These are phyloP conservation scores for Temnothorax curvispinosus DNA, from an alignment of 1,140 invertebrate genomes.

Conservation along the genomic window DNA sequence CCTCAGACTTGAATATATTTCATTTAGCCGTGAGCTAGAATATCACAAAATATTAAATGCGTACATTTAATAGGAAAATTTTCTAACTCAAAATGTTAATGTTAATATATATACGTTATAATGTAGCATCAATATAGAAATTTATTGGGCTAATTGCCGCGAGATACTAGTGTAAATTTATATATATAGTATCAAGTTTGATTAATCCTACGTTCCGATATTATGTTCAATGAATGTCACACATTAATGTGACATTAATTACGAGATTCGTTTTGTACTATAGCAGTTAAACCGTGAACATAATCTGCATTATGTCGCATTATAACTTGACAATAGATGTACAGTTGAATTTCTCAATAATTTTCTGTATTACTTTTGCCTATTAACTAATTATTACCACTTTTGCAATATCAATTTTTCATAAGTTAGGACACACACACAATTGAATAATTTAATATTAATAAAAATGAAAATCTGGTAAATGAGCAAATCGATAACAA, in stretches of 20 bases:
- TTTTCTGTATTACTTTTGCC: not conserved
- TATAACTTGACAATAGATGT: conserved; percentile 28
- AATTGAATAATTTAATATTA: conserved; percentile 9
- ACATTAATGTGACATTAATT: conserved; percentile 50
- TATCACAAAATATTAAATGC: conserved; percentile 6
- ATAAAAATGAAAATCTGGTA: not conserved
- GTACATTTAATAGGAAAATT: not conserved
- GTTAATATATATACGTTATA: not conserved
- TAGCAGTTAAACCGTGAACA: conserved; percentile 45
- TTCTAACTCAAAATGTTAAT: not conserved
- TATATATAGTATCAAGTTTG: conserved; percentile 26
- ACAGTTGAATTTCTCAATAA: conserved; percentile 28
- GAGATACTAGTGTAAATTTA: conserved; percentile 12
- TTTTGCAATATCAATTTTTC: not conserved
- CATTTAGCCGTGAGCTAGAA: not conserved
- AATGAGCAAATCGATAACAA: not conserved
- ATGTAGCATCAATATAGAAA: not conserved
- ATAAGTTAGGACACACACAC: not conserved
- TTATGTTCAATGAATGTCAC: conserved; percentile 23
- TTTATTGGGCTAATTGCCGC: conserved; percentile 34
- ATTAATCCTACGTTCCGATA: conserved; percentile 30
- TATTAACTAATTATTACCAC: not conserved
- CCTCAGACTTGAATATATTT: conserved; percentile 22
- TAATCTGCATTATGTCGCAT: conserved; percentile 24
- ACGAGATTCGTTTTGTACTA: conserved; percentile 14